A percentile compares a stretch with the other conserved stretches of the same genome.
Evolutionary conservation across 1,140 invertebrate genomes (phyloP).

Genomic region (Ceratitis capitata): DNA sequence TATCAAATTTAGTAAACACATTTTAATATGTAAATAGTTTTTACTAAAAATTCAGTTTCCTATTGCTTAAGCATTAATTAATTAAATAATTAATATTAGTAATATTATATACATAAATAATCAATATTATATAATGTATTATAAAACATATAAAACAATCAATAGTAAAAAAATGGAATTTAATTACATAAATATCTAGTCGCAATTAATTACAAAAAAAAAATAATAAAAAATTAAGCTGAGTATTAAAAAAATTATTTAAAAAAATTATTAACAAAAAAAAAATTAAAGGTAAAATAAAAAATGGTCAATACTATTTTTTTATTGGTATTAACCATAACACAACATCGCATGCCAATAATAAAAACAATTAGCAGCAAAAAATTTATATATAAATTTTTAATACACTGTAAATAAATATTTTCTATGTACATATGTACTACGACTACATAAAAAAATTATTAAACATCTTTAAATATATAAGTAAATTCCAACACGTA

Average conservation of each 20-base stretch:
- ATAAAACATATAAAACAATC: neutral
- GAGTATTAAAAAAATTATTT: neutral
- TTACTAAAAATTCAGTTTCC: too few species aligned
- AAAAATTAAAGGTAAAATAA: too few species aligned
- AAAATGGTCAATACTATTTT: too few species aligned
- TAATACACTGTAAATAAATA: too few species aligned
- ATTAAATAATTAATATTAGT: neutral
- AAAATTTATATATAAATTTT: too few species aligned
- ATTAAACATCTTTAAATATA: neutral
- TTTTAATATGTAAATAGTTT: neutral
- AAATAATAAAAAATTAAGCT: neutral
- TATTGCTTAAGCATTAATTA: constrained; percentile 15
- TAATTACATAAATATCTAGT: constrained; percentile 29
- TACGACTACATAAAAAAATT: neutral
- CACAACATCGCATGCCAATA: neutral
- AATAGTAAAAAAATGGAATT: neutral
- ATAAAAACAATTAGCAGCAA: neutral
- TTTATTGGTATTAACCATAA: neutral
- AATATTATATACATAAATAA: neutral
- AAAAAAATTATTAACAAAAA: neutral
- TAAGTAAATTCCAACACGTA: neutral
- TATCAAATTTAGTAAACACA: neutral
- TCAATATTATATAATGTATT: neutral
- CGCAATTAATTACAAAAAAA: neutral
- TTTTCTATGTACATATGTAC: neutral